These are phyloP conservation scores for Eupithecia vulgata DNA, from an alignment of 2,888 invertebrate genomes.

Conservation along the genomic window DNA sequence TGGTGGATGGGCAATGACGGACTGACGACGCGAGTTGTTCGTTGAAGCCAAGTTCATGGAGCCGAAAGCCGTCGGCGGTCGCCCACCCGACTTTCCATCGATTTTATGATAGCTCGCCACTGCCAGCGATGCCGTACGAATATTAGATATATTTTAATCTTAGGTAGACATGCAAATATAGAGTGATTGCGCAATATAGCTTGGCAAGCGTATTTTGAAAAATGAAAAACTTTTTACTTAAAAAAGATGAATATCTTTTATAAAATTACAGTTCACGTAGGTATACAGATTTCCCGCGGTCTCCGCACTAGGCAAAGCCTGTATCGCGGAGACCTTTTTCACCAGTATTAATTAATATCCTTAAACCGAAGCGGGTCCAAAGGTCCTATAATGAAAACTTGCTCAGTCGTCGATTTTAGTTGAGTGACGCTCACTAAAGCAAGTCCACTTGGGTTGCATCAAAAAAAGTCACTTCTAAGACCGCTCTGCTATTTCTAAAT, in stretches of 20 bases:
- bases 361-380: not conserved
- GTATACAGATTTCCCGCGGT: too few species aligned
- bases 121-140: not conserved
- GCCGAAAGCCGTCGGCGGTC: conserved; percentile 56
- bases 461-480: not conserved
- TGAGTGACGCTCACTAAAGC: too few species aligned
- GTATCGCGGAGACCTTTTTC: too few species aligned
- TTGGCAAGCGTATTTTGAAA: too few species aligned
- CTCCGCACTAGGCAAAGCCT: too few species aligned
- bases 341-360: not conserved
- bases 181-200: not conserved
- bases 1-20: conserved; percentile 40
- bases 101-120: conserved; percentile 42
- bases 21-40: conserved; percentile 41
- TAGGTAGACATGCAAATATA: not conserved
- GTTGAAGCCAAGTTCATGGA: conserved; percentile 74
- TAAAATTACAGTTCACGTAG: too few species aligned
- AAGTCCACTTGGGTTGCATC: not conserved
- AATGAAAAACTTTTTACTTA: too few species aligned
- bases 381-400: too few species aligned
- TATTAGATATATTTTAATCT: not conserved
- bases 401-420: too few species aligned
- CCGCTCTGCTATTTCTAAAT: not conserved
- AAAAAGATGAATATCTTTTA: too few species aligned
- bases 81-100: conserved; percentile 70